Evolutionary conservation across 1,140 invertebrate species (phyloP).

Genomic region (Drosophila subpulchrella): DNA sequence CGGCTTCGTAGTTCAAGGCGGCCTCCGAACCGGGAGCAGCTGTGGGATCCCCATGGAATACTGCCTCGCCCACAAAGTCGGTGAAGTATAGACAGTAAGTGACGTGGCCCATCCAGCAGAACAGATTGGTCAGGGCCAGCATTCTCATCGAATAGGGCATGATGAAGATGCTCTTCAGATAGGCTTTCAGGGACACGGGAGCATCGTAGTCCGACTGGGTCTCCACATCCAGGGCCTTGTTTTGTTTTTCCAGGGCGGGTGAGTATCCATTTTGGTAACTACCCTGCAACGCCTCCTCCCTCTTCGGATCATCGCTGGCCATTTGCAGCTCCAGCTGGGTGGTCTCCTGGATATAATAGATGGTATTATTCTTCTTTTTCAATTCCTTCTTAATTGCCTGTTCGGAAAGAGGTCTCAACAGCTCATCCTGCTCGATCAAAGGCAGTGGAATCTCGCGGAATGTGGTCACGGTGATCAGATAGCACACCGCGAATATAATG

Average conservation of each 20-base stretch:
- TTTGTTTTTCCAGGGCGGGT: conserved; percentile 15
- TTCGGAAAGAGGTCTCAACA: conserved; percentile 71
- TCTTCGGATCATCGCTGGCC: conserved; percentile 40
- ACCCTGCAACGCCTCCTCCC: conserved; percentile 35
- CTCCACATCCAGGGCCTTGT: conserved; percentile 34
- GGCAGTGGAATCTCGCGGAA: conserved; percentile 90
- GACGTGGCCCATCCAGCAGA: conserved; percentile 95
- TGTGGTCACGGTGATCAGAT: conserved; percentile 88
- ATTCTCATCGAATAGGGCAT: conserved; percentile 91
- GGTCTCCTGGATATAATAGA: conserved; percentile 77
- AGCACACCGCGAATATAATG: conserved; percentile 89
- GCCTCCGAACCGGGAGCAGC: conserved; percentile 51
- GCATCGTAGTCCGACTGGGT: conserved; percentile 59
- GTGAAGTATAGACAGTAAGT: conserved; percentile 95
- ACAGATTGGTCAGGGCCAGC: conserved; percentile 92
- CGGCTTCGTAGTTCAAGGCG: conserved; percentile 88
- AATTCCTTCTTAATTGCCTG: conserved; percentile 84
- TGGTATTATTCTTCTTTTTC: conserved; percentile 73
- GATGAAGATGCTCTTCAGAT: conserved; percentile 90
- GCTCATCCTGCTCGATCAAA: conserved; percentile 83
- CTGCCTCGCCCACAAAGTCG: conserved; percentile 93
- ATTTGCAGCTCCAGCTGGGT: conserved; percentile 59
- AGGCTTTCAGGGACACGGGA: conserved; percentile 86
- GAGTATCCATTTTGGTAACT: conserved; percentile 70
- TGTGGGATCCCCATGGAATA: conserved; percentile 91